Percentiles rank a stretch among this genome's conserved stretches.
phyloP scores from a whole-genome alignment of 1,140 invertebrate species.

The Alviniconcha marisindica region DNA sequence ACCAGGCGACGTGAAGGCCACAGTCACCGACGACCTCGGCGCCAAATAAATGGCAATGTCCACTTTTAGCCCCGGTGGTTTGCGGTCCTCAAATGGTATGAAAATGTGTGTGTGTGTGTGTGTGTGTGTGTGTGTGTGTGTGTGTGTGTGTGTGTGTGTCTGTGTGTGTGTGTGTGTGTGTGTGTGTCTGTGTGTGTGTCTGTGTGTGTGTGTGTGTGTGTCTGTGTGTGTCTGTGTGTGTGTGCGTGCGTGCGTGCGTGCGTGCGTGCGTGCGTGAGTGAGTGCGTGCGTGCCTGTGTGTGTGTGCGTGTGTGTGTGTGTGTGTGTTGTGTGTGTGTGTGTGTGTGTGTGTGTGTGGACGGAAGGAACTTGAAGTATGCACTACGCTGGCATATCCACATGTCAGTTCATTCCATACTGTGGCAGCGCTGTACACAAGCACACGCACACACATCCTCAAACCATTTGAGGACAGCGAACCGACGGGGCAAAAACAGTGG shows the following conservation, averaged over 20 bases:
- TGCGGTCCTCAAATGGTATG: no score
- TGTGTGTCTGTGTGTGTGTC: slow-evolving; percentile 2
- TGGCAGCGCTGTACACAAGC: background rate
- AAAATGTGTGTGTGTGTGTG: background rate
- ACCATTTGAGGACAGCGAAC: background rate
- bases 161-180: slow-evolving; percentile 22
- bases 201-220: slow-evolving; percentile 20
- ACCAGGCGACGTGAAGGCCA: no score
- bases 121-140: slow-evolving; percentile 13
- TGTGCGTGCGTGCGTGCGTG: slow-evolving; percentile 17
- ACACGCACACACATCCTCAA: background rate
- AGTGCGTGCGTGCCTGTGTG: background rate
- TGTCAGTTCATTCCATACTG: background rate
- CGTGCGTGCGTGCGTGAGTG: slow-evolving; percentile 4
- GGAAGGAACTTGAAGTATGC: no score
- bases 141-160: slow-evolving; percentile 14
- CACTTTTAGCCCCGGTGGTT: no score
- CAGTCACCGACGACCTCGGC: no score
- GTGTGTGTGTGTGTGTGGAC: no score
- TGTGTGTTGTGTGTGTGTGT: slow-evolving; percentile 19
- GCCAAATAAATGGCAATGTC: no score
- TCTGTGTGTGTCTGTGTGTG: slow-evolving; percentile 25
- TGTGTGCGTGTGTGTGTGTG: background rate
- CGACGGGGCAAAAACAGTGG: background rate
- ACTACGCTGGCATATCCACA: no score